Conservation (phyloP, 1,140 invertebrate genomes). For the Diabrotica undecimpunctata region DNA sequence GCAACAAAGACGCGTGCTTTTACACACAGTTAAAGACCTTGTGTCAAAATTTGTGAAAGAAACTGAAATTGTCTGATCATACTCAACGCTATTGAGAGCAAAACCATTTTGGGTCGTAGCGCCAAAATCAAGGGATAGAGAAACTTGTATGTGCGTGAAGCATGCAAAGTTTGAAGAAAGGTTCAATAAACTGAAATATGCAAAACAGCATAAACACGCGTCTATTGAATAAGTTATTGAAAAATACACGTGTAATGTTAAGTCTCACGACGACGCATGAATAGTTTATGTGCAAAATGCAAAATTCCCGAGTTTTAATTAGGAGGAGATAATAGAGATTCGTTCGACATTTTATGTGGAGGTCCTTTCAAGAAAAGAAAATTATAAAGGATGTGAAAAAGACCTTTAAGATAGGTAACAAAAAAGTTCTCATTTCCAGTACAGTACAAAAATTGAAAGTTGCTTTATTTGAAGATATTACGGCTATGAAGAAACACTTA, state of each 20-base stretch:
- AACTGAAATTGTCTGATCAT: no score
- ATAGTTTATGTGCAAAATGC: constrained; percentile 27
- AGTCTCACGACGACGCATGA: constrained; percentile 34
- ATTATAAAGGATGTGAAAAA: constrained; percentile 14
- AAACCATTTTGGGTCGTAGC: constrained; percentile 17
- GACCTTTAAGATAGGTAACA: neutral
- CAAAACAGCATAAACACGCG: constrained; percentile 11
- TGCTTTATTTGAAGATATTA: no score
- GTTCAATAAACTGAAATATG: constrained; percentile 18
- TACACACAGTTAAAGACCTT: constrained; percentile 7
- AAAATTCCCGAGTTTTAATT: constrained; percentile 23
- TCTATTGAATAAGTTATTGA: constrained; percentile 21
- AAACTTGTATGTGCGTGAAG: constrained; percentile 34
- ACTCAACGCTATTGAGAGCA: no score
- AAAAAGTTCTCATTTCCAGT: no score
- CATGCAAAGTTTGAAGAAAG: constrained; percentile 26
- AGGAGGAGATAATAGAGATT: constrained; percentile 20
- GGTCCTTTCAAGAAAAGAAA: constrained; percentile 27
- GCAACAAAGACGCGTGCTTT: neutral
- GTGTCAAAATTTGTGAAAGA: neutral
- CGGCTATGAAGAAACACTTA: no score
- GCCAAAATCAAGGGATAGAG: constrained; percentile 24
- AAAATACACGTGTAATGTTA: constrained; percentile 18
- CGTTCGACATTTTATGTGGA: constrained; percentile 30
- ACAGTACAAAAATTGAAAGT: no score